Evolutionary conservation across 2,888 invertebrate species (phyloP).

Genomic region (Drosophila subsilvestris): DNA sequence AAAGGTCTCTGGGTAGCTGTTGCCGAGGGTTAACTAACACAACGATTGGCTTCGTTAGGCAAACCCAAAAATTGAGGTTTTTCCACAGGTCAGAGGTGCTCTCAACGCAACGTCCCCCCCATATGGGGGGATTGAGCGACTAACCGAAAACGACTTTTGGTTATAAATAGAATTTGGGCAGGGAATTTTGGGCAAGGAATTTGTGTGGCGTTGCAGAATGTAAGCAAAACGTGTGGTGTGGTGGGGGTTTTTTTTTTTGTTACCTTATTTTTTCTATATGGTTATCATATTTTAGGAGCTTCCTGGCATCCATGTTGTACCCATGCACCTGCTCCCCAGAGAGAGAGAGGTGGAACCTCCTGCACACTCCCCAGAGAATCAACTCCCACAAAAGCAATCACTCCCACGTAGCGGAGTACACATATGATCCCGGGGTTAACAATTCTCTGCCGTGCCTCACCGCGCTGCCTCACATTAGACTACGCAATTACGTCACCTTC

Average conservation of each 20-base stretch:
- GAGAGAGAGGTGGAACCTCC: not conserved
- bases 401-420: slow-evolving; percentile 1
- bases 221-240: not conserved
- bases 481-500: slow-evolving; percentile 40
- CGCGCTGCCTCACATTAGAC: slow-evolving; percentile 31
- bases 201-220: not conserved
- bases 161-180: not conserved
- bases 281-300: slow-evolving; percentile 7
- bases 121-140: slow-evolving; percentile 28
- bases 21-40: slow-evolving; percentile 44
- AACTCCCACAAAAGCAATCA: slow-evolving; percentile 12
- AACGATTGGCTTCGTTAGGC: slow-evolving; percentile 58
- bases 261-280: not conserved
- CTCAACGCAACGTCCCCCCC: slow-evolving; percentile 14
- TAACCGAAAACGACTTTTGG: slow-evolving; percentile 15
- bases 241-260: too few species aligned
- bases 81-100: slow-evolving; percentile 27
- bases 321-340: not conserved
- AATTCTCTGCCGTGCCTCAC: not conserved
- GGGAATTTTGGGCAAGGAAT: not conserved
- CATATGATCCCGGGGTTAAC: slow-evolving; percentile 20
- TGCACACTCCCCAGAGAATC: not conserved
- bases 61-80: slow-evolving; percentile 39
- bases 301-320: not conserved
- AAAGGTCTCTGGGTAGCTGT: slow-evolving; percentile 38